Conservation (phyloP, 2,888 invertebrate species). For the Magallana nippona region DNA sequence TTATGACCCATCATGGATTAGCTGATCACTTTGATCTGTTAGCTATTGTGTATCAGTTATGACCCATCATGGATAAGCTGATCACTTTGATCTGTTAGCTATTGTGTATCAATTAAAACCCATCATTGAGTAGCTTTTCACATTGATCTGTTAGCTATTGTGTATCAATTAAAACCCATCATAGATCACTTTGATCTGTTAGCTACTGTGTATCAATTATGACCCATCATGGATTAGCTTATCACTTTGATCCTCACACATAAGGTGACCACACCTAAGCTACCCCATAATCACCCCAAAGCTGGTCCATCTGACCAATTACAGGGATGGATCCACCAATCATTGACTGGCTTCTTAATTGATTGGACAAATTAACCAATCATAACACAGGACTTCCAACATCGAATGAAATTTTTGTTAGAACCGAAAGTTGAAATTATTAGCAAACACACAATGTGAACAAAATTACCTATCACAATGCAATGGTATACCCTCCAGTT, state of each 20-base stretch:
- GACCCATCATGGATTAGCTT: background rate
- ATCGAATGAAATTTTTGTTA: too few relatives aligned
- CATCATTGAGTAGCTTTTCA: background rate
- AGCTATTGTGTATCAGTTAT: background rate
- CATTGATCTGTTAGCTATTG: background rate
- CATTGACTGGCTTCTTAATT: background rate
- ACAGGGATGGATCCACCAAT: background rate
- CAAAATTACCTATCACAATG: too few relatives aligned
- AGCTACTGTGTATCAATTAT: background rate
- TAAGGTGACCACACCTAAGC: background rate
- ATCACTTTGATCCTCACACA: background rate
- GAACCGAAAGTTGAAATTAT: too few relatives aligned
- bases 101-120: background rate
- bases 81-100: background rate
- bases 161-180: background rate
- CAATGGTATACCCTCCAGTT: too few relatives aligned
- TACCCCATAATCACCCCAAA: background rate
- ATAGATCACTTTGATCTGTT: background rate
- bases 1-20: background rate
- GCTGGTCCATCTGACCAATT: background rate
- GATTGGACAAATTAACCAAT: too few relatives aligned
- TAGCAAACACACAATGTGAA: too few relatives aligned
- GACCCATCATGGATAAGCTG: background rate
- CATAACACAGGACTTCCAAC: too few relatives aligned
- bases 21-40: background rate